Conservation (phyloP, 2,113 vertebrate species). For the Glareola pratincola region DNA sequence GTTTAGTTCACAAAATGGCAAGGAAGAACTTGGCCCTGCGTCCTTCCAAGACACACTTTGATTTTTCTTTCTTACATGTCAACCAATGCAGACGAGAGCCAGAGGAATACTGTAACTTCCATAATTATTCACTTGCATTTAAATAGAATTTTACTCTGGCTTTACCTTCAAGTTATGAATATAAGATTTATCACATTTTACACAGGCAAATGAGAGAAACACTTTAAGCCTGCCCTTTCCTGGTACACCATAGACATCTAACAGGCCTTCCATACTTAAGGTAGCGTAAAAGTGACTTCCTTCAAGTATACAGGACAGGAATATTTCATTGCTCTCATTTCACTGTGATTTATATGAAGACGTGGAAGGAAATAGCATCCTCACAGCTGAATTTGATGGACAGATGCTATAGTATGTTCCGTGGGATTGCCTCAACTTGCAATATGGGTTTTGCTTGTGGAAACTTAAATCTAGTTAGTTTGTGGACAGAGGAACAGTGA, state of each 20-base stretch:
- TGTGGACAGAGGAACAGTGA: not conserved
- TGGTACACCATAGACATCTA: not conserved
- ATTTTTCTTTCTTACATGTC: not conserved
- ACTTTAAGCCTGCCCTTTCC: not conserved
- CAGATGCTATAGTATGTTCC: not conserved
- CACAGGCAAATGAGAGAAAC: not conserved
- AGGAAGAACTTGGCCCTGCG: not conserved
- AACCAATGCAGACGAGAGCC: not conserved
- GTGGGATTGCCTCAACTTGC: not conserved
- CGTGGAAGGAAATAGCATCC: not conserved
- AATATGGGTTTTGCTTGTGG: not conserved
- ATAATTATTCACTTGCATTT: not conserved
- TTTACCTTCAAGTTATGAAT: not conserved
- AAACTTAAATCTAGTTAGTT: not conserved
- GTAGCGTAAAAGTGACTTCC: not conserved
- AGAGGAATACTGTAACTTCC: not conserved
- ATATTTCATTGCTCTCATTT: not conserved
- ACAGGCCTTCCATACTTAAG: not conserved
- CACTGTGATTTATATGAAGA: not conserved
- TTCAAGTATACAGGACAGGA: not conserved
- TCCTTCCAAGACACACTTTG: not conserved
- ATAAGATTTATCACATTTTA: not conserved
- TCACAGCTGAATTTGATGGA: not conserved
- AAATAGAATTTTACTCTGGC: not conserved
- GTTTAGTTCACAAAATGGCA: not conserved